Base-by-base conservation (phyloP, 35 echinoderm and acorn worm species). In the Apostichopus japonicus region DNA sequence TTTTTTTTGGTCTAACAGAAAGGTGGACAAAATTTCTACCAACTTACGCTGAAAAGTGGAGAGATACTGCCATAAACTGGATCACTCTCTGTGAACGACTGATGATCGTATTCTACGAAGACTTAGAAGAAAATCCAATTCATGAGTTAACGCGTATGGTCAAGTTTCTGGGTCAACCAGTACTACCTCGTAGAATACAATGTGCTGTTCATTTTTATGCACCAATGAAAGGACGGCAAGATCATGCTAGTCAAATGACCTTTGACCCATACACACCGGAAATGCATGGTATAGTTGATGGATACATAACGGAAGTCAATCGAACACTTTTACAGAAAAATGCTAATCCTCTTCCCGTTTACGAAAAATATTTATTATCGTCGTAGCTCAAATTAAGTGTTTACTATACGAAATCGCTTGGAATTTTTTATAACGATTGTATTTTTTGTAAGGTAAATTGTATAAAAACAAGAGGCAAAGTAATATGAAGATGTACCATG, bases 51-150 rank as follows among this genome's bases (percentile, higher is more conserved):
- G 55, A 87, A 57, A 15, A 87, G 16, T 87, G 84, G 84, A 57
- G 54, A 55, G 22, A 87, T 21, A 87, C 84, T 11, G 84, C 84
- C 15, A 10, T 87, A 22, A 87, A 65, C 23, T 87, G 84, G 84
- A 87, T 87, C 16, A 87, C 53, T 21, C 84, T 24, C 55, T 87
- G 84, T 21, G 61, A 87, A 17, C 54, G 83, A 7, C 54, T 87
- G 83, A 87, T 87, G 83, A 87, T 87, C 19, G 83, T 87, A 87
- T 87, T 87, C 83, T 87, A 87, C 83, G 83, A 87, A 44, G 55
- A 87, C 83, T 65, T 87, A 65, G 84, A 11, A 25, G 24, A 61
- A 25, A 59, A 10, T 65, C 54, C 84, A 24, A 55, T 87, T 7
- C 4, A 62, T 0, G 84, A 87, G 54, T 57, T 87, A 15, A 87